Evolutionary conservation across 2,797 vertebrate genomes (phyloP).

Genomic region (Parambassis ranga): DNA sequence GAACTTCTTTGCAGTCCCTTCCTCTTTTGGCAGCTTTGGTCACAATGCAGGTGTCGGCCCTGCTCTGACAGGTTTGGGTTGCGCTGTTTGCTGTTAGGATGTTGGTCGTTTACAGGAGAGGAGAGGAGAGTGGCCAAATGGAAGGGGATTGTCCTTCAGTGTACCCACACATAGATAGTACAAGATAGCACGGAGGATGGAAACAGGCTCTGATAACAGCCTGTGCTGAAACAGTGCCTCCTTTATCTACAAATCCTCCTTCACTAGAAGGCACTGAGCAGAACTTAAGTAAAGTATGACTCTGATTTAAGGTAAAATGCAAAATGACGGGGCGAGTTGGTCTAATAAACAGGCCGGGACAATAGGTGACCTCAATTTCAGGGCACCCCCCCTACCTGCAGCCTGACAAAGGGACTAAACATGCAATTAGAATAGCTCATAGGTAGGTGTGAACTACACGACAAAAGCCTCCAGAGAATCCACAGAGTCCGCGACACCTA

Average conservation of each 20-base stretch:
- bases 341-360: conserved; percentile 68
- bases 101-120: conserved; percentile 70
- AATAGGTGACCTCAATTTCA: conserved; percentile 74
- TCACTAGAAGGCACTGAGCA: neutral
- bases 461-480: conserved; percentile 73
- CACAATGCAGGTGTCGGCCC: conserved; percentile 74
- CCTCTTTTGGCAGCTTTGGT: conserved; percentile 54
- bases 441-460: conserved; percentile 68
- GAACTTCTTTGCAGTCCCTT: conserved; percentile 67
- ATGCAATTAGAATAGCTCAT: conserved; percentile 68
- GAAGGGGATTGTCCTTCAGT: conserved; percentile 49
- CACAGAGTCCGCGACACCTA: conserved; percentile 65
- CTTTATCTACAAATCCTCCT: conserved; percentile 17
- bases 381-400: conserved; percentile 66
- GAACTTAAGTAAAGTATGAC: neutral
- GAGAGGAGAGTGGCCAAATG: conserved; percentile 65
- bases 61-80: conserved; percentile 66
- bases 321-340: conserved; percentile 14
- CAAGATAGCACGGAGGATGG: conserved; percentile 51
- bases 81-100: conserved; percentile 75
- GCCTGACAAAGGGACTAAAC: conserved; percentile 74
- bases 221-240: conserved; percentile 6
- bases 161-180: conserved; percentile 42
- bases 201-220: conserved; percentile 23
- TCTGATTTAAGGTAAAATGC: neutral